These are phyloP conservation scores for Aspidiotus rigidus DNA, from an alignment of 2,888 invertebrate genomes.

Conservation along the genomic window DNA sequence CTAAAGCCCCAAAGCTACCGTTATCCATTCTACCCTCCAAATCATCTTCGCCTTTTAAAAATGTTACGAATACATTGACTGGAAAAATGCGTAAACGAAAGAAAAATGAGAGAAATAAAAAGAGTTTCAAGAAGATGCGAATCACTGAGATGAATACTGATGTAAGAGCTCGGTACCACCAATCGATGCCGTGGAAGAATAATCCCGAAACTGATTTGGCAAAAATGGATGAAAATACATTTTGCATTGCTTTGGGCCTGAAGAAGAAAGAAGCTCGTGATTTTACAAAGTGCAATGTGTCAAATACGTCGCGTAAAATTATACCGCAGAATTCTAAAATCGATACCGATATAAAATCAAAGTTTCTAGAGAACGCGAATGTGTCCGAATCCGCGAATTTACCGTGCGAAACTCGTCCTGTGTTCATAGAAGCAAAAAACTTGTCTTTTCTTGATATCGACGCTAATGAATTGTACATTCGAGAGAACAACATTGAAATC, in stretches of 20 bases:
- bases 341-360: conserved; percentile 11
- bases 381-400: neutral
- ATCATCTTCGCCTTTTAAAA: neutral
- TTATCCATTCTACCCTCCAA: neutral
- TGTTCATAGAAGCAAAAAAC: conserved; percentile 28
- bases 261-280: conserved; percentile 13
- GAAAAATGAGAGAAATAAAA: conserved; percentile 16
- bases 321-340: conserved; percentile 22
- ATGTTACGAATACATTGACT: conserved; percentile 14
- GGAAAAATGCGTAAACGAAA: conserved; percentile 15
- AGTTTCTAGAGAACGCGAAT: neutral
- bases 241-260: conserved; percentile 23
- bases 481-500: conserved; percentile 31
- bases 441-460: conserved; percentile 24
- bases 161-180: neutral
- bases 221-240: conserved; percentile 28
- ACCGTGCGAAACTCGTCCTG: conserved; percentile 14
- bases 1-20: neutral
- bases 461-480: conserved; percentile 26
- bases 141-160: neutral
- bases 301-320: neutral
- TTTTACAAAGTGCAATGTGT: neutral
- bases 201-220: conserved; percentile 20
- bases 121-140: conserved; percentile 12
- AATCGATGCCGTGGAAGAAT: neutral